Percentiles rank a stretch among this genome's conserved stretches.
These are phyloP conservation scores for Cossypha heuglini DNA, from an alignment of 2,797 vertebrate species.

Conservation along the genomic window DNA sequence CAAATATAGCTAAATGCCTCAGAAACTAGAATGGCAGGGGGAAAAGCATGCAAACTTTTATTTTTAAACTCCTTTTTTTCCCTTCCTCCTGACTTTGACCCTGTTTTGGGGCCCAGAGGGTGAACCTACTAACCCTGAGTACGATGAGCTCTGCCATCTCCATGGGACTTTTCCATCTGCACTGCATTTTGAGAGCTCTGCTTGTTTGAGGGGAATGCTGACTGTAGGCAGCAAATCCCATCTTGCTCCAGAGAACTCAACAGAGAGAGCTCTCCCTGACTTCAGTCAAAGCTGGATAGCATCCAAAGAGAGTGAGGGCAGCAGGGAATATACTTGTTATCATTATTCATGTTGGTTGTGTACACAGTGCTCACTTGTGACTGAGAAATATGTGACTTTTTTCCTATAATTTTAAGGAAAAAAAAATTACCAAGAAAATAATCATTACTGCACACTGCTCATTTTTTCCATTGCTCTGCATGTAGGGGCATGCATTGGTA, in stretches of 20 bases:
- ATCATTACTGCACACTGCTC: conserved; percentile 23
- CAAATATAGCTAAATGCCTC: conserved; percentile 21
- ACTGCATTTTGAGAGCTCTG: neutral
- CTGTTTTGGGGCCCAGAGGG: neutral
- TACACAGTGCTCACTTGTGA: conserved; percentile 37
- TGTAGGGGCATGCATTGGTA: neutral
- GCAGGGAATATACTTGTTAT: conserved; percentile 51
- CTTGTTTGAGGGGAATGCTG: neutral
- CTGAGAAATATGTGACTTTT: conserved; percentile 21
- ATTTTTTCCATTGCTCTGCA: conserved; percentile 22
- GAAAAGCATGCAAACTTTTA: neutral
- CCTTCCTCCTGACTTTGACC: neutral
- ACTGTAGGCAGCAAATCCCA: conserved; percentile 2
- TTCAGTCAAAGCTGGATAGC: conserved; percentile 32
- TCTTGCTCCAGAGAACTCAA: conserved; percentile 14
- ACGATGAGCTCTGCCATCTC: neutral
- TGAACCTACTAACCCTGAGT: neutral
- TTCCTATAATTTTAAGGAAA: conserved; percentile 14
- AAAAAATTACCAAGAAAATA: conserved; percentile 50
- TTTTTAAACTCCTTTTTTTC: neutral
- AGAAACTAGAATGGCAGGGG: neutral
- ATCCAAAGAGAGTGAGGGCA: conserved; percentile 49
- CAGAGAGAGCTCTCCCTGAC: conserved; percentile 8
- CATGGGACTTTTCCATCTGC: neutral
- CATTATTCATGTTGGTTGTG: conserved; percentile 30